phyloP scores from a whole-genome alignment of 2,888 invertebrate genomes.

The Tigriopus californicus region DNA sequence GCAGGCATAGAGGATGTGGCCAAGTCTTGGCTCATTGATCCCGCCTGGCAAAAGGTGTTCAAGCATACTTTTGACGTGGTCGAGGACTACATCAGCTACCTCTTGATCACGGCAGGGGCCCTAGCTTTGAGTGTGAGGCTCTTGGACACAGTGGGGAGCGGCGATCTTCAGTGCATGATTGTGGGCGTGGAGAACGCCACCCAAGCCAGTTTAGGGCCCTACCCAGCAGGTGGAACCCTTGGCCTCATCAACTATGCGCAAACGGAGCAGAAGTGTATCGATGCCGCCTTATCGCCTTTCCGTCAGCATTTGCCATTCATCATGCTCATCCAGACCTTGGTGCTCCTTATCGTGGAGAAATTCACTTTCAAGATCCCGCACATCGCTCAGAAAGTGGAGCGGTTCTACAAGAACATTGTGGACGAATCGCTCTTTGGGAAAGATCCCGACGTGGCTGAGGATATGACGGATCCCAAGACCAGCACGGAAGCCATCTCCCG shows the following conservation, averaged over 20 bases:
- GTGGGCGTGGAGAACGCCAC: constrained; percentile 9
- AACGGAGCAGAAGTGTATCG: constrained; percentile 5
- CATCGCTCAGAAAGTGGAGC: constrained; percentile 11
- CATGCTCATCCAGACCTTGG: constrained; percentile 10
- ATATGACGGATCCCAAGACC: constrained; percentile 7
- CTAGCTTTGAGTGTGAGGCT: constrained; percentile 7
- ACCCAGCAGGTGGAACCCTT: constrained; percentile 11
- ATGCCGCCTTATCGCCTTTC: background rate
- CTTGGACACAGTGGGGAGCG: constrained; percentile 7
- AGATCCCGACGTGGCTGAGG: constrained; percentile 14
- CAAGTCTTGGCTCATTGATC: constrained; percentile 12
- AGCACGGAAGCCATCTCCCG: constrained; percentile 7
- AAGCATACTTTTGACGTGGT: constrained; percentile 14
- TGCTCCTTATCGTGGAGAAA: constrained; percentile 8
- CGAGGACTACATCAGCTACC: constrained; percentile 13
- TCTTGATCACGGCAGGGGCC: constrained; percentile 4
- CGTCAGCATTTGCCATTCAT: constrained; percentile 12
- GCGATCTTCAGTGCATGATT: constrained; percentile 4
- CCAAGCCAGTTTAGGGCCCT: background rate
- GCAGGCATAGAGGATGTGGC: constrained; percentile 6
- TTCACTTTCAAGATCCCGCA: constrained; percentile 8
- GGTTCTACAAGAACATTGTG: constrained; percentile 14
- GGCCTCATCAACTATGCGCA: constrained; percentile 5
- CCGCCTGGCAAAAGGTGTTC: constrained; percentile 12
- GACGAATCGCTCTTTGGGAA: constrained; percentile 16